A percentile compares a stretch with the other conserved stretches of the same genome.
phyloP scores from a whole-genome alignment of 2,797 vertebrate species.

The Dallia pectoralis region DNA sequence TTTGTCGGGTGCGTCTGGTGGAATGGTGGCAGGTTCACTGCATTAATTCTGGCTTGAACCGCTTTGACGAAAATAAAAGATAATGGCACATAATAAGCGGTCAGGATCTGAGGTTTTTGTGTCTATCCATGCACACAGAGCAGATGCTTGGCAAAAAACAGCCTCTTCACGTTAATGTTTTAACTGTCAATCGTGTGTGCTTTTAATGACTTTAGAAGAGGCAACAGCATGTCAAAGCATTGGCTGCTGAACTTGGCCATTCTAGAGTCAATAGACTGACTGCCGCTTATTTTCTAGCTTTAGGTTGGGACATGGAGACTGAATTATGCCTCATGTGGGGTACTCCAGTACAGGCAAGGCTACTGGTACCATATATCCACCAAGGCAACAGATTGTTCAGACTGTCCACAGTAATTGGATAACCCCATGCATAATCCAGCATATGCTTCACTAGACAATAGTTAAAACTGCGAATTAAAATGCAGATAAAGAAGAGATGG shows the following conservation, averaged over 20 bases:
- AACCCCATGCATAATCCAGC: conserved; percentile 41
- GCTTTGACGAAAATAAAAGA: background rate
- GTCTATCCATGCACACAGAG: background rate
- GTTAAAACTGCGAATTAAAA: background rate
- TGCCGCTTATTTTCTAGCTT: background rate
- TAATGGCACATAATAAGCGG: background rate
- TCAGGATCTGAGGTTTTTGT: background rate
- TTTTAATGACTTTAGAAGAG: background rate
- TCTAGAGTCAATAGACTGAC: background rate
- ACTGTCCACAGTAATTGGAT: conserved; percentile 48
- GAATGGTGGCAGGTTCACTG: background rate
- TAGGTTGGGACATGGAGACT: background rate
- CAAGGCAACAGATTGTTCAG: conserved; percentile 55
- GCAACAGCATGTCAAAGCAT: background rate
- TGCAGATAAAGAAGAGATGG: background rate
- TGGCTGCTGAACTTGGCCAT: background rate
- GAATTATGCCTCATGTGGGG: too few species aligned
- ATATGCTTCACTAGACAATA: background rate
- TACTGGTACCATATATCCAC: background rate
- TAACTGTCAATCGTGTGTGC: background rate
- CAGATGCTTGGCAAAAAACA: background rate
- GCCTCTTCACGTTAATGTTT: background rate
- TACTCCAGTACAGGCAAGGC: background rate
- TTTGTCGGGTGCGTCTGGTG: background rate
- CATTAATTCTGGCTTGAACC: background rate